phyloP scores from a whole-genome alignment of 2,888 invertebrate species.

The Aricia artaxerxes region DNA sequence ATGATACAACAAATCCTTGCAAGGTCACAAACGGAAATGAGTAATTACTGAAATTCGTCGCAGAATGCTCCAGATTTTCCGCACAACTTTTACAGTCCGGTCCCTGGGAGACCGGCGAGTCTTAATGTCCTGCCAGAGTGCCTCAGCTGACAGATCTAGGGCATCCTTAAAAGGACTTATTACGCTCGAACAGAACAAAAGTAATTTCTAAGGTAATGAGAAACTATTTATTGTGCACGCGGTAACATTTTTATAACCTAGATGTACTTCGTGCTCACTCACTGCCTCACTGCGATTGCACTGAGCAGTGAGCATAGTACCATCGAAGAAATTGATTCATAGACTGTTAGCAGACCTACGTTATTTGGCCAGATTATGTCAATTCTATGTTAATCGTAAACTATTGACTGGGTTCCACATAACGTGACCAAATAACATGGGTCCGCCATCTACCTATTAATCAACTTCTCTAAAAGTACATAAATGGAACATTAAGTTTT shows the following conservation, averaged over 20 bases:
- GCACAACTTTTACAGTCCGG: background rate
- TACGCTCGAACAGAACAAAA: slow-evolving; percentile 4
- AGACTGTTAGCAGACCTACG: too few species aligned
- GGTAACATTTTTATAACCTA: background rate
- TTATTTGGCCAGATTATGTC: too few species aligned
- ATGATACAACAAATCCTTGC: background rate
- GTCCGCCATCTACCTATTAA: too few species aligned
- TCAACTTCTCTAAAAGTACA: too few species aligned
- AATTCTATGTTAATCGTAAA: too few species aligned
- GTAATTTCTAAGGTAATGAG: background rate
- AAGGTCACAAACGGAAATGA: background rate
- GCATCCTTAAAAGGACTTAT: slow-evolving; percentile 6
- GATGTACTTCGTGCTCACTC: too few species aligned
- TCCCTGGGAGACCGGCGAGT: background rate
- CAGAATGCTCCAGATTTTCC: background rate
- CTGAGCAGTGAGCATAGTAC: too few species aligned
- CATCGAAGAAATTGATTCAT: too few species aligned
- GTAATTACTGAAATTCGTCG: background rate
- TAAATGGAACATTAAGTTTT: too few species aligned
- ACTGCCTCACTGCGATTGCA: too few species aligned
- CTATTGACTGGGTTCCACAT: too few species aligned
- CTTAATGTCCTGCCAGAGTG: background rate
- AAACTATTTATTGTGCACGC: background rate
- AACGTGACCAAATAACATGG: too few species aligned
- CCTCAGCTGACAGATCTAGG: slow-evolving; percentile 1